Conservation (phyloP, 92 coral and sea anemone species). For the Siderastrea siderea region DNA sequence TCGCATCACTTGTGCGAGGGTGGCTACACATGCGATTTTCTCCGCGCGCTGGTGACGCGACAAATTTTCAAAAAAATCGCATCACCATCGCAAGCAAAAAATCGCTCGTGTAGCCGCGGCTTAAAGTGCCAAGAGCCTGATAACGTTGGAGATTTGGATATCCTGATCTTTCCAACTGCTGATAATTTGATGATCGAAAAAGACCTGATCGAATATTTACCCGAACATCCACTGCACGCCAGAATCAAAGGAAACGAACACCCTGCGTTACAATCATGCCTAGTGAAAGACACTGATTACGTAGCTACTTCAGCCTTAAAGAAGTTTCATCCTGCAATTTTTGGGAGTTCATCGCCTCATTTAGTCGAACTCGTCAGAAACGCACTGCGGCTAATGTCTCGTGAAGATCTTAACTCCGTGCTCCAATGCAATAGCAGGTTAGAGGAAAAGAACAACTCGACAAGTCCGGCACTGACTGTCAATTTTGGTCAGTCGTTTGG, state of each 20-base stretch:
- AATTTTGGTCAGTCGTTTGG: slow-evolving; percentile 4
- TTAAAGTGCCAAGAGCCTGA: slow-evolving; percentile 61
- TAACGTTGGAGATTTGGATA: slow-evolving; percentile 63
- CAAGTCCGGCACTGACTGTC: slow-evolving; percentile 12
- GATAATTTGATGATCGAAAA: slow-evolving; percentile 50
- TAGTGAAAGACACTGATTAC: slow-evolving; percentile 49
- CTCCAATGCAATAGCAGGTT: not conserved
- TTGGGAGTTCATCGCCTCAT: slow-evolving; percentile 39
- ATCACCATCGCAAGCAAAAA: too few species aligned
- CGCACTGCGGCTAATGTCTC: not conserved
- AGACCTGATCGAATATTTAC: not conserved
- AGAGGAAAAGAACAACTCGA: not conserved
- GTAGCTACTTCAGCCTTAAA: slow-evolving; percentile 11
- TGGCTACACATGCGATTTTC: too few species aligned
- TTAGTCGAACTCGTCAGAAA: not conserved
- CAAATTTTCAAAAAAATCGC: too few species aligned
- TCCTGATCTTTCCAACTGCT: slow-evolving; percentile 19
- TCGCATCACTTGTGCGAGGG: too few species aligned
- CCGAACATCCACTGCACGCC: not conserved
- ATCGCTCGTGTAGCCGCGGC: too few species aligned
- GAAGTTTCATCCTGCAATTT: slow-evolving; percentile 64
- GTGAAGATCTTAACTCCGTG: not conserved
- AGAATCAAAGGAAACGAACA: slow-evolving; percentile 67
- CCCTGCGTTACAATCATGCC: slow-evolving; percentile 62
- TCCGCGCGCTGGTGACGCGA: too few species aligned